phyloP scores from a whole-genome alignment of 2,113 vertebrate genomes.

The Pithys albifrons region DNA sequence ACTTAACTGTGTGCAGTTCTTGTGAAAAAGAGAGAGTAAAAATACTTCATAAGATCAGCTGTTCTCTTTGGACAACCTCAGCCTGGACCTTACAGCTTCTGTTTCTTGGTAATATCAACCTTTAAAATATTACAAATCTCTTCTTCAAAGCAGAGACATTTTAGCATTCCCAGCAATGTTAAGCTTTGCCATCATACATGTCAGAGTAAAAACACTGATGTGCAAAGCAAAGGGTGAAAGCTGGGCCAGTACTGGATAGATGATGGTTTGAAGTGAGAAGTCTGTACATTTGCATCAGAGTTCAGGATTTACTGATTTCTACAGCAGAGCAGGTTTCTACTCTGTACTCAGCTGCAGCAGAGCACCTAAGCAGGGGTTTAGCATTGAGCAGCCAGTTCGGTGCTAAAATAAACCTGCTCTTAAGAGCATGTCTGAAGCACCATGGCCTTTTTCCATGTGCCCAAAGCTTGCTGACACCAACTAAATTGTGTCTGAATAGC shows the following conservation, averaged over 20 bases:
- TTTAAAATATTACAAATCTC: neutral
- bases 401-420: neutral
- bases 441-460: neutral
- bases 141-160: neutral
- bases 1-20: neutral
- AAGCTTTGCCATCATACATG: neutral
- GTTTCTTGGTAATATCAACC: neutral
- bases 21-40: neutral
- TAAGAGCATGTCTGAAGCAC: neutral
- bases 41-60: neutral
- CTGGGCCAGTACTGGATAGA: neutral
- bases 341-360: neutral
- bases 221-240: neutral
- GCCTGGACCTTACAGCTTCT: neutral
- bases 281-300: neutral
- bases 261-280: neutral
- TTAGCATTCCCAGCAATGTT: neutral
- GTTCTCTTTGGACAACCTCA: neutral
- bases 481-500: neutral
- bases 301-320: neutral
- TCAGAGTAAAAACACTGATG: neutral
- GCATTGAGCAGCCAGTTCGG: neutral
- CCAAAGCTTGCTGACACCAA: neutral
- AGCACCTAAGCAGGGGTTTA: neutral
- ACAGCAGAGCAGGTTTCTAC: neutral